These are phyloP conservation scores for Sphaerophoria rueppellii DNA, from an alignment of 2,888 invertebrate genomes.

Conservation along the genomic window DNA sequence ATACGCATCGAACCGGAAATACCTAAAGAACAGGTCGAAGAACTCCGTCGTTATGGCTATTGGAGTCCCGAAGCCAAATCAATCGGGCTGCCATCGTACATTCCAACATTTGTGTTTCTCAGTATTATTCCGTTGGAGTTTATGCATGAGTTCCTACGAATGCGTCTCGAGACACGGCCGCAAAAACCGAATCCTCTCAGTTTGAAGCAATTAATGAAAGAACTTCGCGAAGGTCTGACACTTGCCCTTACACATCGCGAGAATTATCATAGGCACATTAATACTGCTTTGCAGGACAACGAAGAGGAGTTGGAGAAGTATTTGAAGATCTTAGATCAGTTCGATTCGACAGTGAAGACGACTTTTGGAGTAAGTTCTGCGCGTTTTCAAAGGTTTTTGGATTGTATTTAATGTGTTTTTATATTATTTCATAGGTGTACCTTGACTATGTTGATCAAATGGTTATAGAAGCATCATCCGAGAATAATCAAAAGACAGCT, in stretches of 20 bases:
- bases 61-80: slow-evolving; percentile 90
- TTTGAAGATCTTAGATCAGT: slow-evolving; percentile 86
- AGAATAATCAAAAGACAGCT: slow-evolving; percentile 86
- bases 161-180: slow-evolving; percentile 92
- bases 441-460: slow-evolving; percentile 93
- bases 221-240: slow-evolving; percentile 94
- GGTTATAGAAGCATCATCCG: slow-evolving; percentile 85
- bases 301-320: slow-evolving; percentile 83
- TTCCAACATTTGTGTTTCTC: slow-evolving; percentile 92
- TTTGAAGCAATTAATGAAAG: slow-evolving; percentile 93
- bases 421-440: slow-evolving; percentile 85
- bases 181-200: slow-evolving; percentile 93
- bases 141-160: slow-evolving; percentile 94
- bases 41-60: slow-evolving; percentile 85
- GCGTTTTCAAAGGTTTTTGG: not conserved
- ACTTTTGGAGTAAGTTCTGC: slow-evolving; percentile 85
- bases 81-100: slow-evolving; percentile 93
- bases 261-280: slow-evolving; percentile 87
- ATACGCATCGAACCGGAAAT: slow-evolving; percentile 81
- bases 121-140: slow-evolving; percentile 93
- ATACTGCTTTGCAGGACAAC: slow-evolving; percentile 84
- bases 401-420: slow-evolving; percentile 49
- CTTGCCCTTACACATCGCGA: slow-evolving; percentile 92
- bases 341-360: slow-evolving; percentile 89
- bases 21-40: slow-evolving; percentile 79